Evolutionary conservation across 2,113 vertebrate species (phyloP), one percentile per base, ranked within the genome.

Genomic region (Paradoxurus hermaphroditus): DNA sequence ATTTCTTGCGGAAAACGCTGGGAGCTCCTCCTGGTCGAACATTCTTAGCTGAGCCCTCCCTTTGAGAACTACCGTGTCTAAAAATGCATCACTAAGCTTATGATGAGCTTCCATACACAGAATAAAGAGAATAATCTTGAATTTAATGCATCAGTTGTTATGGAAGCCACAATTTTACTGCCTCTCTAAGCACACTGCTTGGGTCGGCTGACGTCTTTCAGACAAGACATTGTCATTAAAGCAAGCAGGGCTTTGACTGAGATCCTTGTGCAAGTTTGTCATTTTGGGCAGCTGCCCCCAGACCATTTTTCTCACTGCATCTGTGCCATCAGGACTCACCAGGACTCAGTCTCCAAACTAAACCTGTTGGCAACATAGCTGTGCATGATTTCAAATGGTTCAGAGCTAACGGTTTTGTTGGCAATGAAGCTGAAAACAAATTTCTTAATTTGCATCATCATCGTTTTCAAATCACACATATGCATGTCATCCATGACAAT

Each of bases 31-130:
- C 46, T 9, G 4, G 15, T 46, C 15, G 31, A 29, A 31, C 44
- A 31, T 31, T 31, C 73, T 49, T 3, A 31, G 44, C 41, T 31
- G 44, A 27, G 31, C 73, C 41, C 27, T 77, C 73, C 44, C 41
- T 44, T 46, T 9, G 15, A 46, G 0, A 18, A 46, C 44, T 15
- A 31, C 4, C 2, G 0, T 46, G 10, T 29, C 27, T 10, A 31
- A 31, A 31, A 49, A 18, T 46, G 25, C 7, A 16, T 31, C 44
- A 29, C 27, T 27, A 46, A 15, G 27, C 27, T 77, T 31, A 10
- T 16, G 14, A 77, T 5, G 41, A 77, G 73, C 27, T 73, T 18
- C 73, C 15, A 10, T 49, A 49, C 0, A 29, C 73, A 18, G 27
- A 46, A 49, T 31, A 77, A 14, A 73, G 39, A 73, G 41, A 29